Evolutionary conservation across 2,888 invertebrate species (phyloP), one percentile per base, ranked within the genome.

Genomic region (Agonopterix alstromeriana): DNA sequence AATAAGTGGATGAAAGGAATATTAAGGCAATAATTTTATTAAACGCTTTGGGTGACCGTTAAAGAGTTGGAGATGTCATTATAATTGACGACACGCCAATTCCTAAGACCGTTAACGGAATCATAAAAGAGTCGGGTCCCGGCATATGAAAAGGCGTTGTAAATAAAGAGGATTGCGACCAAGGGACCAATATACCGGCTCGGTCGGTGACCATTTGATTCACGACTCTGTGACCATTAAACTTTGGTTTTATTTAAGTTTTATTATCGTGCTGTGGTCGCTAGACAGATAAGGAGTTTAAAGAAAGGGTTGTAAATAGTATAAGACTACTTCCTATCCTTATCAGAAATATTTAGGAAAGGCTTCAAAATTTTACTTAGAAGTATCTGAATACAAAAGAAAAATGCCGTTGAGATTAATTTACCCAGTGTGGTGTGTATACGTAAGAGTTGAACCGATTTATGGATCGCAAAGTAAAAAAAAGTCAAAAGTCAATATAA

Each of bases 111-210:
- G 65, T 62, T 27, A 27, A 27, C 27, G 27, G 27, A 27, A 27
- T 27, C 61, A 55, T 54, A 59, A 57, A 55, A 36, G 42, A 49
- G 45, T 53, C 53, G 54, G 52, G 52, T 51, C 58, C 55, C 59
- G 36, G 10, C 12, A 17, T 11, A 38, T 10, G 40, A 17, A 17
- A 42, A 12, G 63, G 68, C 53, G 72, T 56, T 67, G 72, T 75
- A 73, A 72, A 72, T 79, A 69, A 80, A 57, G 54, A 61, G 54
- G 69, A 77, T 77, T 74, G 76, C 72, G 60, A 65, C 63, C 74
- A 68, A 73, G 76, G 72, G 60, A 65, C 63, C 74, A 68, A 73
- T 78, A 79, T 77, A 79, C 68, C 64, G 59, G 58, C 55, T 61
- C 58, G 53, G 60, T 41, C 51, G 42, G 46, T 42, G 52, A 10